Percentiles rank a stretch among this genome's conserved stretches.
Evolutionary conservation across 2,113 vertebrate species (phyloP).

Genomic region (Delphinus delphis): DNA sequence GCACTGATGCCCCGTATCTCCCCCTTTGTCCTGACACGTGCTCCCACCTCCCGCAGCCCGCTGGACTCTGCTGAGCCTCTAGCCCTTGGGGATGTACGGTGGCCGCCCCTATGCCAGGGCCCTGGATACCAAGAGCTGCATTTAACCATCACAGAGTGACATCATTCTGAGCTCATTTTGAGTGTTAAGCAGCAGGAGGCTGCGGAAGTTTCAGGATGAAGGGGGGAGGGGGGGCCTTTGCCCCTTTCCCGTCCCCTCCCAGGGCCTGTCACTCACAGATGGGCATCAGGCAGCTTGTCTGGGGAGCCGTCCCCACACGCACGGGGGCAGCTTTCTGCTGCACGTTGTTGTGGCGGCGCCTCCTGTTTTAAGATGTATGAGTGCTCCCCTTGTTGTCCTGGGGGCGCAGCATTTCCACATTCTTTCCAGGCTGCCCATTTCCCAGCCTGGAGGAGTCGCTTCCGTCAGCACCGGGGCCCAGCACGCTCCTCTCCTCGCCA

Average conservation of each 20-base stretch:
- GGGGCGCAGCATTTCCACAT: not conserved
- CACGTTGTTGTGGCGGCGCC: not conserved
- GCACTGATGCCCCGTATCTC: rapidly evolving
- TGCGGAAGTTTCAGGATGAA: not conserved
- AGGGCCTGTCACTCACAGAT: not conserved
- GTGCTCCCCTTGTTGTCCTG: not conserved
- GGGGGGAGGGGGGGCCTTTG: not conserved
- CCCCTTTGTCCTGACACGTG: not conserved
- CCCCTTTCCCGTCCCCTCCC: rapidly evolving
- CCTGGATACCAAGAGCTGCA: not conserved
- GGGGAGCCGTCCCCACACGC: not conserved
- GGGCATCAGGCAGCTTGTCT: not conserved
- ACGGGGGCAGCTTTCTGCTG: not conserved
- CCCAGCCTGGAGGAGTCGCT: not conserved
- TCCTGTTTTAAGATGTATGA: not conserved
- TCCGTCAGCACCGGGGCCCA: not conserved
- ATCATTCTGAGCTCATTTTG: not conserved
- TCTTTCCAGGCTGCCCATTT: not conserved
- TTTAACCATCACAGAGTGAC: not conserved
- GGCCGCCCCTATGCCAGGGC: not conserved
- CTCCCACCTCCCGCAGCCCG: not conserved
- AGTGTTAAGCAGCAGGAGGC: not conserved
- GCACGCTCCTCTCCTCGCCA: rapidly evolving
- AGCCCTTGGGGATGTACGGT: not conserved
- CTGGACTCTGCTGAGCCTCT: not conserved